Evolutionary conservation across 64 coral and sea anemone species (phyloP).

Genomic region (Actinia tenebrosa): DNA sequence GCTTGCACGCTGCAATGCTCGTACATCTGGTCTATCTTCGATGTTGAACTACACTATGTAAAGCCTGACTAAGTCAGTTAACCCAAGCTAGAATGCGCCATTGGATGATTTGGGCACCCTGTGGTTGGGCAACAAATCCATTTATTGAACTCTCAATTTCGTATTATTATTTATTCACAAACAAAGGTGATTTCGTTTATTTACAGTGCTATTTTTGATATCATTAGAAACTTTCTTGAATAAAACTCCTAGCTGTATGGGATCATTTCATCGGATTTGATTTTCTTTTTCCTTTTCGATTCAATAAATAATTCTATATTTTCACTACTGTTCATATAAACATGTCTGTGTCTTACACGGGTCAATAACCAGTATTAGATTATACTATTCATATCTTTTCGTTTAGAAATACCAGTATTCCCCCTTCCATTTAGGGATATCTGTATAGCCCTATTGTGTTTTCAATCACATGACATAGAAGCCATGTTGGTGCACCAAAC

Average conservation of each 20-base stretch:
- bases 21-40: too few relatives aligned
- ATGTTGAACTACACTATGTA: too few relatives aligned
- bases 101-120: too few relatives aligned
- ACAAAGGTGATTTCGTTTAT: conserved; percentile 14
- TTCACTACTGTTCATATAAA: conserved; percentile 15
- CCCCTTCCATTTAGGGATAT: neutral
- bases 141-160: too few relatives aligned
- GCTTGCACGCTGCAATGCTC: too few relatives aligned
- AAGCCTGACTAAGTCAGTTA: too few relatives aligned
- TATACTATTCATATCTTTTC: neutral
- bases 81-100: too few relatives aligned
- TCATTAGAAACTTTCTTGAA: neutral
- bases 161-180: conserved; percentile 1
- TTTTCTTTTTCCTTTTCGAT: neutral
- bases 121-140: too few relatives aligned
- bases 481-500: too few relatives aligned
- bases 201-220: conserved; percentile 18
- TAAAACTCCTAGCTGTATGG: neutral
- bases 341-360: neutral
- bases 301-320: conserved; percentile 12
- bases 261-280: neutral
- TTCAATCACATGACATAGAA: too few relatives aligned
- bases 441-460: neutral
- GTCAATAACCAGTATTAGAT: neutral
- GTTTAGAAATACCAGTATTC: neutral